These are phyloP conservation scores for Sebastes trivittatus DNA, from an alignment of 2,797 vertebrate species.

Conservation along the genomic window DNA sequence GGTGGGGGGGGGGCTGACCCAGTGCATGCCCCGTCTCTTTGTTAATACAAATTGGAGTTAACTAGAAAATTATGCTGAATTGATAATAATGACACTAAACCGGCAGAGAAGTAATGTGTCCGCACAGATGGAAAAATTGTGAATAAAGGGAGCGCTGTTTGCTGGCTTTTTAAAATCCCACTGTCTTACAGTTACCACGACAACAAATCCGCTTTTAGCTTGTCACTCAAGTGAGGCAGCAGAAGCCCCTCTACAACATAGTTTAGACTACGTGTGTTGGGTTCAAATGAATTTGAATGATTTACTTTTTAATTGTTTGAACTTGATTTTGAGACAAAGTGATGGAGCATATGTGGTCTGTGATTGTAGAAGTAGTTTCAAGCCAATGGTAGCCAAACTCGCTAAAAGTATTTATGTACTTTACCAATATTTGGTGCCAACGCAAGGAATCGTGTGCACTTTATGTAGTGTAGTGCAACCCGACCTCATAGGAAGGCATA, in stretches of 20 bases:
- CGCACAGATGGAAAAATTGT: background rate
- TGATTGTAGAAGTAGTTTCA: background rate
- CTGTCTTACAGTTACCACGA: background rate
- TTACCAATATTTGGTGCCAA: background rate
- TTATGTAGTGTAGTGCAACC: background rate
- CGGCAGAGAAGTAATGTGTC: background rate
- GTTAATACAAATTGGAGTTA: background rate
- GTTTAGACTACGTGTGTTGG: background rate
- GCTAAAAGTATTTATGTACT: background rate
- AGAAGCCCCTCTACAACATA: background rate
- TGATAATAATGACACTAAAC: background rate
- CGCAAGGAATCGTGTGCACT: background rate
- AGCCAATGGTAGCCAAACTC: background rate
- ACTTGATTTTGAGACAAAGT: background rate
- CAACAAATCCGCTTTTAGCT: background rate
- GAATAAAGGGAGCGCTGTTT: background rate
- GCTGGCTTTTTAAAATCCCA: background rate
- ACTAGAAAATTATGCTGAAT: background rate
- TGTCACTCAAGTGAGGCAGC: background rate
- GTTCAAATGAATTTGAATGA: background rate
- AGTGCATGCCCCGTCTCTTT: background rate
- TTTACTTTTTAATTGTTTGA: background rate
- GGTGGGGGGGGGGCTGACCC: too few relatives aligned
- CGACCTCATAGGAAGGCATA: rapidly evolving
- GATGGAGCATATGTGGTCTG: background rate